Conservation (phyloP, 2,888 invertebrate species). For the Anodontia alba region DNA sequence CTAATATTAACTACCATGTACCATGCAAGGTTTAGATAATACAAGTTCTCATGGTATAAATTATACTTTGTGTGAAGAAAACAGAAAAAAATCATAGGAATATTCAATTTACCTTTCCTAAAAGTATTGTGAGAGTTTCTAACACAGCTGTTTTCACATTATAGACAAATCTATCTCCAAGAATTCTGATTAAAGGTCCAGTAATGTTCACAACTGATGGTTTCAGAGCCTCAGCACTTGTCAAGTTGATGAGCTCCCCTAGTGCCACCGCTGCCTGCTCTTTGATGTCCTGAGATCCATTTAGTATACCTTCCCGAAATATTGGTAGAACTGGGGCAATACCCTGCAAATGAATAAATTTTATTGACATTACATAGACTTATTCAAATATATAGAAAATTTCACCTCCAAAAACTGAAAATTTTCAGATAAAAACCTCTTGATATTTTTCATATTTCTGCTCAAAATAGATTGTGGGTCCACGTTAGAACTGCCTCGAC, state of each 20-base stretch:
- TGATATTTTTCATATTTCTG: no score
- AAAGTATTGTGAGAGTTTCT: slow-evolving; percentile 95
- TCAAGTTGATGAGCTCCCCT: slow-evolving; percentile 92
- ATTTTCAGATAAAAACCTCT: no score
- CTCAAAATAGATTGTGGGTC: no score
- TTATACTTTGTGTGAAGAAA: no score
- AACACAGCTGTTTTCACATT: slow-evolving; percentile 98
- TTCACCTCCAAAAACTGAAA: no score
- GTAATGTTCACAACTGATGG: slow-evolving; percentile 99
- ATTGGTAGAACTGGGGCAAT: slow-evolving; percentile 97
- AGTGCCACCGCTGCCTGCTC: slow-evolving; percentile 97
- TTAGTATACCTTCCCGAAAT: slow-evolving; percentile 97
- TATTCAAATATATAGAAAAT: no score
- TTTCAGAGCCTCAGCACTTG: slow-evolving; percentile 94
- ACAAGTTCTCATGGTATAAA: no score
- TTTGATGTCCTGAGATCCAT: slow-evolving; percentile 97
- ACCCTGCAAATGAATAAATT: slow-evolving; percentile 87
- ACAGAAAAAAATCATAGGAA: no score
- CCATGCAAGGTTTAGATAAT: no score
- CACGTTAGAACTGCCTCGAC: no score
- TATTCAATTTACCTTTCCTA: slow-evolving; percentile 95
- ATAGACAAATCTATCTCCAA: slow-evolving; percentile 97
- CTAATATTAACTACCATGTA: no score
- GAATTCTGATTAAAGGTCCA: slow-evolving; percentile 98
- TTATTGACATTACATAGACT: no score